Conservation (phyloP, 2,888 invertebrate species). For the Drosophila mayaguana region DNA sequence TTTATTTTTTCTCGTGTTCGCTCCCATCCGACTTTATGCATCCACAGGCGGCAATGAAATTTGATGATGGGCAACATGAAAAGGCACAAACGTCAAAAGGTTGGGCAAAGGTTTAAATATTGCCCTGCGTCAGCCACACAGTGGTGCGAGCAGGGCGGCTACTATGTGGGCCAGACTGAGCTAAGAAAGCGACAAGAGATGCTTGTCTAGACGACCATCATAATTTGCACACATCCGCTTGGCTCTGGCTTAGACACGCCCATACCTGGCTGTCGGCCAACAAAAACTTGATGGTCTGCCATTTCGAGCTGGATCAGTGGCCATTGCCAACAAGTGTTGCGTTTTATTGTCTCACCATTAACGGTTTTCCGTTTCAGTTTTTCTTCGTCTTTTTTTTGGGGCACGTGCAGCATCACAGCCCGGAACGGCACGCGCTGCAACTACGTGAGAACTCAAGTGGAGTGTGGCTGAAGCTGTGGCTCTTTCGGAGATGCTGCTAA, state of each 20-base stretch:
- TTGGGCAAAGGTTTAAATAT: slow-evolving; percentile 35
- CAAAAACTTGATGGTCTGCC: slow-evolving; percentile 29
- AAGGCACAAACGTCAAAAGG: slow-evolving; percentile 33
- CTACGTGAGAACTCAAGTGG: slow-evolving; percentile 60
- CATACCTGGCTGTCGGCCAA: slow-evolving; percentile 18
- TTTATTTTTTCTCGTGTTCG: slow-evolving; percentile 3
- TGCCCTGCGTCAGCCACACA: slow-evolving; percentile 5
- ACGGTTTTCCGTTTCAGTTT: slow-evolving; percentile 49
- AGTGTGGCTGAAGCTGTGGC: slow-evolving; percentile 31
- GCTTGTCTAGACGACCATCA: slow-evolving; percentile 58
- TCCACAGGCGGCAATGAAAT: slow-evolving; percentile 56
- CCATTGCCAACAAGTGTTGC: slow-evolving; percentile 75
- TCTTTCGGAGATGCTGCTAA: slow-evolving; percentile 33
- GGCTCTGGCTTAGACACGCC: neutral
- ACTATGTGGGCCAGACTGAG: neutral
- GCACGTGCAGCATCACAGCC: slow-evolving; percentile 59
- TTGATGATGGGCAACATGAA: slow-evolving; percentile 46
- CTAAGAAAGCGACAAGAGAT: neutral
- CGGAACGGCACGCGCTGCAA: slow-evolving; percentile 50
- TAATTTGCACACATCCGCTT: slow-evolving; percentile 59
- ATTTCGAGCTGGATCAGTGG: slow-evolving; percentile 32
- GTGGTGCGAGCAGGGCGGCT: neutral
- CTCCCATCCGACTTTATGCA: slow-evolving; percentile 38
- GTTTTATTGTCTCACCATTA: slow-evolving; percentile 73
- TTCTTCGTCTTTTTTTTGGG: slow-evolving; percentile 2